These are phyloP conservation scores for Stenoptilia bipunctidactyla DNA, from an alignment of 2,888 invertebrate genomes.

Conservation along the genomic window DNA sequence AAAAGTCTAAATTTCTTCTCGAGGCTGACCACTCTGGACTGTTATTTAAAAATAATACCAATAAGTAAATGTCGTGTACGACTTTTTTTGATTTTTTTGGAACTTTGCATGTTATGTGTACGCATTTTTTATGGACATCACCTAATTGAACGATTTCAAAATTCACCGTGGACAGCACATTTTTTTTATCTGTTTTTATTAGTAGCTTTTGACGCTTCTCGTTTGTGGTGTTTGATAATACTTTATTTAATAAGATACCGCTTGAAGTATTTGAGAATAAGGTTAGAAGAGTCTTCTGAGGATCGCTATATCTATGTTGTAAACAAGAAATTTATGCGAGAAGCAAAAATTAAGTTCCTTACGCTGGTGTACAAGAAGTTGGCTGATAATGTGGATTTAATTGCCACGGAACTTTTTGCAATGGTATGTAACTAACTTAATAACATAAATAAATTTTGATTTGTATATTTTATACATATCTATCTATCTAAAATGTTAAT, in stretches of 20 bases:
- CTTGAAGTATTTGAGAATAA: conserved; percentile 32
- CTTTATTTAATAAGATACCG: conserved; percentile 41
- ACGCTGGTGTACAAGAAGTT: conserved; percentile 37
- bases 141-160: conserved; percentile 24
- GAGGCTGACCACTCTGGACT: conserved; percentile 30
- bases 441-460: too few relatives aligned
- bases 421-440: conserved; percentile 30
- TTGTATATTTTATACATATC: conserved; percentile 1
- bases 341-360: conserved; percentile 38
- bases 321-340: conserved; percentile 34
- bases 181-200: conserved; percentile 32
- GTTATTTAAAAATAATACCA: conserved; percentile 32
- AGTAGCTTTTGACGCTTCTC: conserved; percentile 40
- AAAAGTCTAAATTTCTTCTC: conserved; percentile 27
- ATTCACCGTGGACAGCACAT: conserved; percentile 24
- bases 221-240: conserved; percentile 46
- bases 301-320: conserved; percentile 41
- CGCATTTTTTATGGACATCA: conserved; percentile 32
- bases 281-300: conserved; percentile 37
- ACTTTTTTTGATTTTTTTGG: conserved; percentile 23
- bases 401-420: conserved; percentile 41
- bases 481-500: too few relatives aligned
- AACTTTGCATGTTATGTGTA: conserved; percentile 28
- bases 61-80: neutral
- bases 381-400: conserved; percentile 38